These are phyloP conservation scores for Epizoanthus rinbou DNA, from an alignment of 92 coral and sea anemone species.

Conservation along the genomic window DNA sequence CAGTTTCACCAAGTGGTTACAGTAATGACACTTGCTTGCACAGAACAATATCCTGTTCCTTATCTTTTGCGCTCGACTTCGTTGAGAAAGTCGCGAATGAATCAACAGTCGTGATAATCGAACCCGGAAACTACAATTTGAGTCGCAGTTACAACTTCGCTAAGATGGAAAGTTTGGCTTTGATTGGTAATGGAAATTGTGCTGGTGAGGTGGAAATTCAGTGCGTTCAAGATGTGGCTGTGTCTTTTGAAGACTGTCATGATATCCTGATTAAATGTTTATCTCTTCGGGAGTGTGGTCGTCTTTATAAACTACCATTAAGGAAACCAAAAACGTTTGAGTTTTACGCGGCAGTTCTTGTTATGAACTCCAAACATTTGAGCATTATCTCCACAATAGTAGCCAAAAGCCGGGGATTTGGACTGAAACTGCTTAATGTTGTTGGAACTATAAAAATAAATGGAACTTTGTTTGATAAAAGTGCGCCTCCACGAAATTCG, in stretches of 20 bases:
- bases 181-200: constrained; percentile 43
- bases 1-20: not conserved
- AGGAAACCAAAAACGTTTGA: constrained; percentile 21
- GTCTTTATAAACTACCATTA: constrained; percentile 1
- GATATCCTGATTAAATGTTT: constrained; percentile 53
- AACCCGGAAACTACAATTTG: constrained; percentile 58
- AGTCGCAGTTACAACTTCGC: constrained; percentile 53
- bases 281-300: constrained; percentile 68
- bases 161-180: constrained; percentile 27
- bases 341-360: constrained; percentile 62
- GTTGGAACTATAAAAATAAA: constrained; percentile 64
- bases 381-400: constrained; percentile 45
- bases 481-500: constrained; percentile 27
- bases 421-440: constrained; percentile 67
- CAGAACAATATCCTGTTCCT: not conserved
- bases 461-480: constrained; percentile 50
- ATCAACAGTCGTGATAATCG: not conserved
- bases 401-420: constrained; percentile 72
- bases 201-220: constrained; percentile 52
- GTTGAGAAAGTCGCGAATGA: not conserved
- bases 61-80: constrained; percentile 12
- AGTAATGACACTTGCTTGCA: not conserved
- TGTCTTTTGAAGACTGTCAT: constrained; percentile 66
- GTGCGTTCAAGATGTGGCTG: constrained; percentile 58
- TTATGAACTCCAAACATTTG: constrained; percentile 65